Percentiles rank a stretch among this genome's conserved stretches.
Conservation (phyloP, 2,888 invertebrate species). For the Euclidia mi region DNA sequence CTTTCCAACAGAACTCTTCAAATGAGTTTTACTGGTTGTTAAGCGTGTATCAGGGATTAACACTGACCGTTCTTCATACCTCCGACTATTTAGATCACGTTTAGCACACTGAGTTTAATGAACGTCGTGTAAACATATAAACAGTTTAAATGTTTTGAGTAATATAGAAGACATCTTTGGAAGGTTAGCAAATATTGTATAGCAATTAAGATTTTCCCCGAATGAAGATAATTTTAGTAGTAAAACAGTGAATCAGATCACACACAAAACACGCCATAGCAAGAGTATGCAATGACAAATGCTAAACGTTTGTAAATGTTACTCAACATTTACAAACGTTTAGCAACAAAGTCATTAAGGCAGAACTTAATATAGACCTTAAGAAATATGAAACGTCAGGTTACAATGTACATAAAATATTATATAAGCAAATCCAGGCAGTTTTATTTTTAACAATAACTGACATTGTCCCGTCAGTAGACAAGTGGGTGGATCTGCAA, state of each 20-base stretch:
- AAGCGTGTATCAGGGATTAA: constrained; percentile 15
- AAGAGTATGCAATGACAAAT: not conserved
- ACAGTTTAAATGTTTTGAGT: constrained; percentile 12
- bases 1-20: constrained; percentile 50
- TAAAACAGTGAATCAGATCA: constrained; percentile 18
- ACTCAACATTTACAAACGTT: not conserved
- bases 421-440: constrained; percentile 58
- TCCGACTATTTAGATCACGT: not conserved
- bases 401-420: constrained; percentile 31
- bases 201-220: constrained; percentile 13
- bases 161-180: constrained; percentile 16
- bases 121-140: not conserved
- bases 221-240: constrained; percentile 2
- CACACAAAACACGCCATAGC: constrained; percentile 6
- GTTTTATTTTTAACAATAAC: constrained; percentile 75
- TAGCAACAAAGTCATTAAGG: not conserved
- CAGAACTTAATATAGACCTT: constrained; percentile 9
- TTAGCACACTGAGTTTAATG: no score
- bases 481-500: constrained; percentile 77
- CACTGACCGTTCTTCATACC: not conserved
- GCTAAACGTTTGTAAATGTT: not conserved
- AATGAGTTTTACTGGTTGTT: constrained; percentile 50
- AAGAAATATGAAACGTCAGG: constrained; percentile 13
- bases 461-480: constrained; percentile 73
- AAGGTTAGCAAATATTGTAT: constrained; percentile 7